Evolutionary conservation across 2,888 invertebrate species (phyloP).

Genomic region (Lycophotia porphyrea): DNA sequence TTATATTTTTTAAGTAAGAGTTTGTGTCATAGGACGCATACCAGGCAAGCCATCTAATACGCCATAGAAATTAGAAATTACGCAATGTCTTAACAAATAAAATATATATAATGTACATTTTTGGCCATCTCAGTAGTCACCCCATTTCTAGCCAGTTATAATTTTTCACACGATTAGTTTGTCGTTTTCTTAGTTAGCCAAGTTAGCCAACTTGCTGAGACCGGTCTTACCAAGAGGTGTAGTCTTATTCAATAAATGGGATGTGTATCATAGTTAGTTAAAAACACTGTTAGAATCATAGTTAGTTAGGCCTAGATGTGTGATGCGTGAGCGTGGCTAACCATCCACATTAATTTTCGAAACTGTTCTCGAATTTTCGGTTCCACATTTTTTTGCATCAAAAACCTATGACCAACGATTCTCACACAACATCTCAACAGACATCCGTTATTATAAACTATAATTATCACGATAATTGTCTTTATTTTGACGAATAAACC

Average conservation of each 20-base stretch:
- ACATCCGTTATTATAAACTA: constrained; percentile 1
- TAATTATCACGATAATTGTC: constrained; percentile 10
- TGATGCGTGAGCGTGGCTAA: background rate
- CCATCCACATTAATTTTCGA: background rate
- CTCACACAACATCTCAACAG: background rate
- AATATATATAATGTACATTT: background rate
- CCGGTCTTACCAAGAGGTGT: background rate
- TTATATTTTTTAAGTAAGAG: too few relatives aligned
- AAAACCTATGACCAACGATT: background rate
- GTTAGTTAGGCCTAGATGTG: background rate
- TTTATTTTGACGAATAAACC: background rate
- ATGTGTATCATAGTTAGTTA: too few relatives aligned
- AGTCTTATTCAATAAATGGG: background rate
- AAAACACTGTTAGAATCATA: too few relatives aligned
- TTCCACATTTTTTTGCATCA: background rate
- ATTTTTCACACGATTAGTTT: background rate
- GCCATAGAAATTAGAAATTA: too few relatives aligned
- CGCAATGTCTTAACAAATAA: too few relatives aligned
- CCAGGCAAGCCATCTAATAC: too few relatives aligned
- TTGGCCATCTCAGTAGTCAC: background rate
- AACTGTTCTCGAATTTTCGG: background rate
- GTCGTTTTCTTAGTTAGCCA: background rate
- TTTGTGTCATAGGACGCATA: too few relatives aligned
- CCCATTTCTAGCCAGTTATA: background rate
- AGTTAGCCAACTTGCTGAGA: too few relatives aligned